Percentiles rank a stretch among this genome's conserved stretches.
phyloP scores from a whole-genome alignment of 2,888 invertebrate genomes.

The Heliconius cydno region DNA sequence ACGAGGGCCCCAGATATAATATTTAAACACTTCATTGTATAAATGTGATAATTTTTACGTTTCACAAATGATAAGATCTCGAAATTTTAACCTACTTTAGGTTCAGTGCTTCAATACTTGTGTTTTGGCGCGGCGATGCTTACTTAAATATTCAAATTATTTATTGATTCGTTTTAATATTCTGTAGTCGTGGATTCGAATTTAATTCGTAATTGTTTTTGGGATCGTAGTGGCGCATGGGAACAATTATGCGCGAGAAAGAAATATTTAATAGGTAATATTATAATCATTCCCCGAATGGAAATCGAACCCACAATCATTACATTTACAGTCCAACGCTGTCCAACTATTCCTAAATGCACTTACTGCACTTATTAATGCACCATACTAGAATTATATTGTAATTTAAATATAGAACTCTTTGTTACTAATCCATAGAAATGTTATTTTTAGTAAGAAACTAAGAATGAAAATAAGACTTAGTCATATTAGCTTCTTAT shows the following conservation, averaged over 20 bases:
- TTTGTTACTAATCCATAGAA: neutral
- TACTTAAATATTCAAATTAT: too few species aligned
- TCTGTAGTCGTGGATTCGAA: too few species aligned
- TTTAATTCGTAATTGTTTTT: too few species aligned
- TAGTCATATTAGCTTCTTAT: neutral
- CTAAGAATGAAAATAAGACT: neutral
- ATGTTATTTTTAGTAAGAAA: neutral
- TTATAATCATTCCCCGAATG: too few species aligned
- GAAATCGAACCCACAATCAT: too few species aligned
- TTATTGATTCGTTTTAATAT: too few species aligned
- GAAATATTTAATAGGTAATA: too few species aligned
- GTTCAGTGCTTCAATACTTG: constrained; percentile 7
- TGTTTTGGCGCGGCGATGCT: neutral
- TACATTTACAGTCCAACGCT: too few species aligned
- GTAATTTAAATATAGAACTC: neutral
- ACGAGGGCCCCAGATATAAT: neutral
- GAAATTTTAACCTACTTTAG: constrained; percentile 9
- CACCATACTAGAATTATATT: neutral
- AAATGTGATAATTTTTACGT: constrained; percentile 15
- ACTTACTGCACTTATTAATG: neutral
- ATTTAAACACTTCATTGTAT: neutral
- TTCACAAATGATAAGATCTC: constrained; percentile 19
- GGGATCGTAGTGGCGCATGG: too few species aligned
- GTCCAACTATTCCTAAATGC: too few species aligned
- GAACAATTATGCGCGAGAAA: too few species aligned